Percentiles rank a stretch among this genome's conserved stretches.
Evolutionary conservation across 2,888 invertebrate species (phyloP).

Genomic region (Heteromurus nitidus): DNA sequence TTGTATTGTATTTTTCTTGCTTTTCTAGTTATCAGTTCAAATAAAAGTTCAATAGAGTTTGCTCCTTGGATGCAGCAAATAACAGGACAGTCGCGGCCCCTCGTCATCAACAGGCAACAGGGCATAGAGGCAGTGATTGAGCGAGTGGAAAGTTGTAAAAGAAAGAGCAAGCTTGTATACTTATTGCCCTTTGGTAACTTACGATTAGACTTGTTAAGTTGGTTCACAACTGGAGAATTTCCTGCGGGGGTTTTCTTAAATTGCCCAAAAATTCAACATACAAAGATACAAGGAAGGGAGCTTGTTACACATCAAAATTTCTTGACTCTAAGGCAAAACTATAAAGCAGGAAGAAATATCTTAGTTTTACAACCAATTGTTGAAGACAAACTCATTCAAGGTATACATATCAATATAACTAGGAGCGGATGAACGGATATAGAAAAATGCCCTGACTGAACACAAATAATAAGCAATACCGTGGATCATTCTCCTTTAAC

Average conservation of each 20-base stretch:
- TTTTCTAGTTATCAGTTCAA: slow-evolving; percentile 53
- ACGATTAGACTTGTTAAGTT: too few species aligned
- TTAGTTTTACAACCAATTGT: too few species aligned
- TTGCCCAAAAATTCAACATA: background rate
- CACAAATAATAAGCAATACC: too few species aligned
- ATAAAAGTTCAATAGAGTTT: slow-evolving; percentile 10
- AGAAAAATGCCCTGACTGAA: too few species aligned
- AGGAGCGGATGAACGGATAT: too few species aligned
- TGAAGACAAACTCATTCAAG: too few species aligned
- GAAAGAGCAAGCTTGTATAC: background rate
- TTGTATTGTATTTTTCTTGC: slow-evolving; percentile 33
- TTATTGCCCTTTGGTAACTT: too few species aligned
- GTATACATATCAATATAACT: too few species aligned
- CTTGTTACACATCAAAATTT: background rate
- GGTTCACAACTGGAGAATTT: slow-evolving; percentile 19
- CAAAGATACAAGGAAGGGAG: background rate
- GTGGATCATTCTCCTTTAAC: slow-evolving; percentile 26
- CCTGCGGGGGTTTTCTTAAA: background rate
- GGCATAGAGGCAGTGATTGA: slow-evolving; percentile 21
- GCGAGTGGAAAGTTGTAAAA: background rate
- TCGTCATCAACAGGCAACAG: too few species aligned
- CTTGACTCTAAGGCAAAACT: slow-evolving; percentile 1
- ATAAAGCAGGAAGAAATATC: too few species aligned
- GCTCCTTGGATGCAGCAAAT: background rate
- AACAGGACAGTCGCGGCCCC: slow-evolving; percentile 21